phyloP scores from a whole-genome alignment of 2,888 invertebrate species.

The Rhopalosiphum nymphaeae region DNA sequence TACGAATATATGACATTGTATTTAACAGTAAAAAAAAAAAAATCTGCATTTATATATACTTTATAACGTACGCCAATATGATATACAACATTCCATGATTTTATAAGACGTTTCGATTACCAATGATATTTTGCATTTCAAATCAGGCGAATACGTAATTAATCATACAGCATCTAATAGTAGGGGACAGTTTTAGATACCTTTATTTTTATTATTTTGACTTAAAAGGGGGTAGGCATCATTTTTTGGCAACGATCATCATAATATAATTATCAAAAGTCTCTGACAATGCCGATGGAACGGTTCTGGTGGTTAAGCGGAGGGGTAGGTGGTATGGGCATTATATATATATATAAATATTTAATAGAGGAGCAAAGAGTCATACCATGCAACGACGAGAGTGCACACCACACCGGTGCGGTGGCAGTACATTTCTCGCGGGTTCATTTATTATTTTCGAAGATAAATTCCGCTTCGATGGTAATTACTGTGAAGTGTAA shows the following conservation, averaged over 20 bases:
- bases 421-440: conserved; percentile 34
- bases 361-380: background rate
- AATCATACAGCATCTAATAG: background rate
- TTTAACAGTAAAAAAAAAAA: no score
- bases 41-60: no score
- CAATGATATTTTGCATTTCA: background rate
- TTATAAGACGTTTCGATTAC: background rate
- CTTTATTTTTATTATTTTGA: background rate
- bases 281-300: background rate
- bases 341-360: background rate
- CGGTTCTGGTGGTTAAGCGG: background rate
- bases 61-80: background rate
- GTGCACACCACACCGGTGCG: background rate
- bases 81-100: background rate
- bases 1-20: background rate
- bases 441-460: conserved; percentile 63
- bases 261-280: background rate
- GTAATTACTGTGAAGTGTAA: conserved; percentile 65
- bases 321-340: background rate
- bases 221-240: background rate
- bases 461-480: conserved; percentile 64
- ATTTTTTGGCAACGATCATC: conserved; percentile 23
- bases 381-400: background rate
- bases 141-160: no score
- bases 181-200: background rate